Base-by-base conservation (phyloP, 2,797 vertebrate genomes). In the Leptoclinus maculatus region DNA sequence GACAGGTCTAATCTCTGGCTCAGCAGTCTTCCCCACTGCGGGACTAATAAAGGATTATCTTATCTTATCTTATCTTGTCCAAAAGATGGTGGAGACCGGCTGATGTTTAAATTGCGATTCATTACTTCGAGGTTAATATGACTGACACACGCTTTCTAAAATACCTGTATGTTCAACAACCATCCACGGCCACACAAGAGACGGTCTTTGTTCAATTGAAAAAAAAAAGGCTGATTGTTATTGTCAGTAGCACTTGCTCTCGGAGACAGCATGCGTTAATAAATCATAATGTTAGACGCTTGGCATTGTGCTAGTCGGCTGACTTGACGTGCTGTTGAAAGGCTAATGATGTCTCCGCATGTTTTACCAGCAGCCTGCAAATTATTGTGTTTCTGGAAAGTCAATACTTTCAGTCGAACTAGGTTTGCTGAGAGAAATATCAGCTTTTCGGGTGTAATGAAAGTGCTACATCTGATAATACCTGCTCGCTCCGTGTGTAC, bases 311-410 rank as follows among this genome's bases (percentile, higher is more conserved):
- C 79, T 68, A 68, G 74, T 60, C 47, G 14, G 78, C 67, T 56
- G 56, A 71, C 70, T 74, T 76, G 79, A 82, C 45, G 68, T 5
- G 29, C 79, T 74, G 84, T 45, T 83, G 71, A 85, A 87, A 86
- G 83, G 53, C 69, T 87, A 83, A 86, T 83, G 70, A 76, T 60
- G 58, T 39, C 59, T 78, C 53, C 81, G 58, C 87, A 80, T 86
- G 71, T 79, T 90, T 84, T 74, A 87, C 80, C 73, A 78, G 72
- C 76, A 73, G 67, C 71, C 68, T 66, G 71, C 62, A 80, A 82
- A 74, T 86, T 8, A 81, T 51, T 53, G 47, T 60, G 25, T 66
- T 77, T 84, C 62, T 82, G 68, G 10, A 71, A 80, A 81, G 75
- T 82, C 82, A 74, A 85, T 66, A 57, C 41, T n/a, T n/a, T 11